These are phyloP conservation scores for Spinus pinus DNA, from an alignment of 2,797 vertebrate genomes.

Conservation along the genomic window DNA sequence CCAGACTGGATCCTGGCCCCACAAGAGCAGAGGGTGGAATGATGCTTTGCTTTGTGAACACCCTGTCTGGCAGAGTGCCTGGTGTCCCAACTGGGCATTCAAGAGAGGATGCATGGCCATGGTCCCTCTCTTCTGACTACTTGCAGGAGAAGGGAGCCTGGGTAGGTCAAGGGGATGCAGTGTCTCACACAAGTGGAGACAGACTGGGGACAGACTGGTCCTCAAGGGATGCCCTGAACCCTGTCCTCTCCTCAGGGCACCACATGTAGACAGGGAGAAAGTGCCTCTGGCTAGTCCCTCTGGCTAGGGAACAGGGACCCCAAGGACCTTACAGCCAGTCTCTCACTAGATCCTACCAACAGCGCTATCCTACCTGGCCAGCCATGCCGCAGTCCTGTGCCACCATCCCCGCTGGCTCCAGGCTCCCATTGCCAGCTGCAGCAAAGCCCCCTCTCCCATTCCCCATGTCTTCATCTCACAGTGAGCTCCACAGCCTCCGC, in stretches of 20 bases:
- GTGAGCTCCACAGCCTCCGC: background rate
- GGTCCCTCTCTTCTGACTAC: background rate
- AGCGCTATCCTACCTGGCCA: background rate
- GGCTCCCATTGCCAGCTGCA: background rate
- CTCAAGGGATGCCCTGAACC: background rate
- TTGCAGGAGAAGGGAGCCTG: background rate
- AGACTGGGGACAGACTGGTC: background rate
- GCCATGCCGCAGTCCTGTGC: background rate
- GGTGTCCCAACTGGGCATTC: background rate
- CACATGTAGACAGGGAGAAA: background rate
- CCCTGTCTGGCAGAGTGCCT: background rate
- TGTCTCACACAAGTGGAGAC: background rate
- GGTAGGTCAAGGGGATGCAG: background rate
- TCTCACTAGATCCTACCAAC: background rate
- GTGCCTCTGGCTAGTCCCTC: background rate
- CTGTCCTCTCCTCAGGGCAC: background rate
- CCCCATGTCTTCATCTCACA: background rate
- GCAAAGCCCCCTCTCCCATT: background rate
- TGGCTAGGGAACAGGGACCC: background rate
- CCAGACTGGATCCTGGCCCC: background rate
- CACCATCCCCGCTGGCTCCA: fast-evolving
- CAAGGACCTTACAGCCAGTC: background rate
- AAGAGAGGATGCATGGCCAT: background rate
- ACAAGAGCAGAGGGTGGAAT: background rate
- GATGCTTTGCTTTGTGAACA: background rate